A percentile compares a stretch with the other conserved stretches of the same genome.
These are phyloP conservation scores for Alauda arvensis DNA, from an alignment of 2,797 vertebrate genomes.

Conservation along the genomic window DNA sequence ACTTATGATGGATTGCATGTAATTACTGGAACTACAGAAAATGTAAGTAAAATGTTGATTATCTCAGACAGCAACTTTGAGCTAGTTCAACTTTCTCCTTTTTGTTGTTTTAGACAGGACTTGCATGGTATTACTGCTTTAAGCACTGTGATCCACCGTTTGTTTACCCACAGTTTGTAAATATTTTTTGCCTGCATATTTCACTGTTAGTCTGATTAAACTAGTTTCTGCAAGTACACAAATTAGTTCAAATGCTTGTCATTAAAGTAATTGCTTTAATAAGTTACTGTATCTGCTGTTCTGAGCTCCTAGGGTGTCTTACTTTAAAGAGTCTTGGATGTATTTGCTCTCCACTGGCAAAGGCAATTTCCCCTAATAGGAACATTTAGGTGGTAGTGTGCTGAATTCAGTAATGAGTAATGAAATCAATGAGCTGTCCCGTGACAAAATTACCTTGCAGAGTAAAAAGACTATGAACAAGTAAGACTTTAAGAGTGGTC, in stretches of 20 bases:
- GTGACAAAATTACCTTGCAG: background rate
- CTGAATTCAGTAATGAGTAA: constrained; percentile 4
- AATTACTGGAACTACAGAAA: constrained; percentile 94
- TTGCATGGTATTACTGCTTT: background rate
- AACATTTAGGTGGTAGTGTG: background rate
- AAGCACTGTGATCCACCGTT: background rate
- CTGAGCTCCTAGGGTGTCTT: background rate
- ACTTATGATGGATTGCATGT: constrained; percentile 95
- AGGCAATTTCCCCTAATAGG: background rate
- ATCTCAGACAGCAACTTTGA: background rate
- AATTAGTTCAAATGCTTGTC: constrained; percentile 7
- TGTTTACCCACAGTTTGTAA: constrained; percentile 16
- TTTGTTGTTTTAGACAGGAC: background rate
- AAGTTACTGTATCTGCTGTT: constrained; percentile 35
- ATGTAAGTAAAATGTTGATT: constrained; percentile 77
- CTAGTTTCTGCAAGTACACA: constrained; percentile 23
- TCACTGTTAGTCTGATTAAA: constrained; percentile 1
- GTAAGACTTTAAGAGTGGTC: background rate
- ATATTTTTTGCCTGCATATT: constrained; percentile 7
- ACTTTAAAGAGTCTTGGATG: background rate
- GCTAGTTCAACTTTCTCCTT: background rate
- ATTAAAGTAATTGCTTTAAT: constrained; percentile 17
- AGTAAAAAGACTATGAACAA: background rate
- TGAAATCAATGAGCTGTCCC: constrained; percentile 6
- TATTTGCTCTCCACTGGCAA: background rate